Evolutionary conservation across 1,140 invertebrate species (phyloP).

Genomic region (Solenopsis invicta): DNA sequence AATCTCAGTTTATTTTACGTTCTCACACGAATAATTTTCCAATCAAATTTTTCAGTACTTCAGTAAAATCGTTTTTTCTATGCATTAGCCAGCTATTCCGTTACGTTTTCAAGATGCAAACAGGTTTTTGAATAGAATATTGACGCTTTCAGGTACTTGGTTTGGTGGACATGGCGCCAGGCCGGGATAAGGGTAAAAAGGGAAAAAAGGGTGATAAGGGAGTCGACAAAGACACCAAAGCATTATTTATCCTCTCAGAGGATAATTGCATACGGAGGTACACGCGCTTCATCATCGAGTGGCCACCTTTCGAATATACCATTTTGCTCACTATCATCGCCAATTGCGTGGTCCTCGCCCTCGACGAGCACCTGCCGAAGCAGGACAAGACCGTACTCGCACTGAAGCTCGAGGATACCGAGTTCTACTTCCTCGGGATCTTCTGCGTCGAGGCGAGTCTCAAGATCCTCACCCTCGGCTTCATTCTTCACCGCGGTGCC

Average conservation of each 20-base stretch:
- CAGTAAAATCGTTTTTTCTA: no score
- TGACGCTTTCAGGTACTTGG: slow-evolving; percentile 80
- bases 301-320: slow-evolving; percentile 99
- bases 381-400: slow-evolving; percentile 99
- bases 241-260: slow-evolving; percentile 99
- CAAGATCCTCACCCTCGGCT: slow-evolving; percentile 99
- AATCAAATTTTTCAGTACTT: no score
- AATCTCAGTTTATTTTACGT: no score
- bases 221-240: slow-evolving; percentile 94
- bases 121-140: neutral
- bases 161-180: slow-evolving; percentile 86
- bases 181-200: slow-evolving; percentile 90
- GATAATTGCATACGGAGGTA: slow-evolving; percentile 98
- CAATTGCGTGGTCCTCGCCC: slow-evolving; percentile 99
- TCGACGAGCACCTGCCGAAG: slow-evolving; percentile 99
- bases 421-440: slow-evolving; percentile 99
- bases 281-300: slow-evolving; percentile 99
- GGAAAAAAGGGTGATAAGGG: slow-evolving; percentile 90
- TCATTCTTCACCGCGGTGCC: slow-evolving; percentile 99
- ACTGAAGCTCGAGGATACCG: slow-evolving; percentile 99
- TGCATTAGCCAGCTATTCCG: neutral
- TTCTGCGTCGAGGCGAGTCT: slow-evolving; percentile 99
- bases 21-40: no score
- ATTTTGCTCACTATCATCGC: slow-evolving; percentile 99
- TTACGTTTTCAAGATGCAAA: neutral